Evolutionary conservation across 2,113 vertebrate species (phyloP).

Genomic region (Climacteris rufus): DNA sequence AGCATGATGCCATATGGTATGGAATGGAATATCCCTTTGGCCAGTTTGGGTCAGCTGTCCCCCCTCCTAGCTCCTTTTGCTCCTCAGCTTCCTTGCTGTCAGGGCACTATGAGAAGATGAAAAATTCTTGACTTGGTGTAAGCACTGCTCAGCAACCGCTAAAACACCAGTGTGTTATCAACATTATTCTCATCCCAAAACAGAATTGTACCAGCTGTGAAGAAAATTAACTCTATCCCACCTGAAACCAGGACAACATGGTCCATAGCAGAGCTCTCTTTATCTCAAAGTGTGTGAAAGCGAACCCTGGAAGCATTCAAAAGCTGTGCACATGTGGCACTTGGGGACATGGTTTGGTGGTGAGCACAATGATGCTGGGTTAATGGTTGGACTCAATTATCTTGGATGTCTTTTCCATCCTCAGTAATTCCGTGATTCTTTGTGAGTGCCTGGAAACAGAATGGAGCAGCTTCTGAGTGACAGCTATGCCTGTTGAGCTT

Average conservation of each 20-base stretch:
- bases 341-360: background rate
- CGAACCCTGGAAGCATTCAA: background rate
- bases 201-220: background rate
- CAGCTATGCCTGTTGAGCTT: background rate
- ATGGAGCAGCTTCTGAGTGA: background rate
- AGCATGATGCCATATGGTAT: background rate
- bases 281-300: background rate
- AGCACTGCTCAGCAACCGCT: background rate
- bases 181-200: background rate
- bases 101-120: background rate
- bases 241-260: background rate
- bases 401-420: background rate
- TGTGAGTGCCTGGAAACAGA: background rate
- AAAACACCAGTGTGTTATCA: background rate
- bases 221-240: background rate
- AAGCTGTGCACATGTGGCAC: background rate
- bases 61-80: background rate
- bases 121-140: background rate
- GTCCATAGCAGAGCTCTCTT: background rate
- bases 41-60: background rate
- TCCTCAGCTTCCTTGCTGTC: background rate
- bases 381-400: background rate
- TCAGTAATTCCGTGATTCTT: background rate
- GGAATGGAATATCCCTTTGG: background rate
- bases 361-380: fast-evolving